Evolutionary conservation across 2,113 vertebrate species (phyloP).

Genomic region (Platysternon megacephalum): DNA sequence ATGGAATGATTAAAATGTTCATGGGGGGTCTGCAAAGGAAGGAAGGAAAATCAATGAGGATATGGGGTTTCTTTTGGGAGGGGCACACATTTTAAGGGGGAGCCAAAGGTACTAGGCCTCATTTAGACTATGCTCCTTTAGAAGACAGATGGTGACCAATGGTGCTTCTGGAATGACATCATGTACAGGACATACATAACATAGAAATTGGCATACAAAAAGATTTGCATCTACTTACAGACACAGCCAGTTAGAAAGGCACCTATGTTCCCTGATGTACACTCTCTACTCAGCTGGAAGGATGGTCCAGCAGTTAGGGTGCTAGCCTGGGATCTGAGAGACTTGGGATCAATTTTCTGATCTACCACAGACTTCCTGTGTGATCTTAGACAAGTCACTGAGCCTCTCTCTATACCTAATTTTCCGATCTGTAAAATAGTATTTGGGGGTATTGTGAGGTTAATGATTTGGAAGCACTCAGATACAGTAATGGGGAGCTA

Average conservation of each 20-base stretch:
- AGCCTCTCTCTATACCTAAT: neutral
- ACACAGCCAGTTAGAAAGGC: neutral
- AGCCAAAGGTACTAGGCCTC: neutral
- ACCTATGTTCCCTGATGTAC: neutral
- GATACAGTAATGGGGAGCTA: neutral
- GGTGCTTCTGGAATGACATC: neutral
- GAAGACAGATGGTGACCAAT: neutral
- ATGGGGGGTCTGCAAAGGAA: neutral
- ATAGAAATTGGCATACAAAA: neutral
- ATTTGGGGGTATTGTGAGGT: neutral
- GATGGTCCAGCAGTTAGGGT: neutral
- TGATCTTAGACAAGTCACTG: neutral
- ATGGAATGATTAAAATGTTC: slow-evolving; percentile 6
- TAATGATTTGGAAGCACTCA: neutral
- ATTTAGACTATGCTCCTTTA: neutral
- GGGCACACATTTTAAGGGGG: neutral
- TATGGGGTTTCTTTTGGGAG: neutral
- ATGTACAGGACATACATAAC: neutral
- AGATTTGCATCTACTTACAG: neutral
- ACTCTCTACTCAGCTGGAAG: neutral
- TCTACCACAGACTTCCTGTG: neutral
- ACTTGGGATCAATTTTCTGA: neutral
- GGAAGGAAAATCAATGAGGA: neutral
- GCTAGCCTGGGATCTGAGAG: neutral
- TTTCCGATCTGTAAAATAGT: neutral